Evolutionary conservation across 2,113 vertebrate genomes (phyloP).

Genomic region (Pseudopodoces humilis): DNA sequence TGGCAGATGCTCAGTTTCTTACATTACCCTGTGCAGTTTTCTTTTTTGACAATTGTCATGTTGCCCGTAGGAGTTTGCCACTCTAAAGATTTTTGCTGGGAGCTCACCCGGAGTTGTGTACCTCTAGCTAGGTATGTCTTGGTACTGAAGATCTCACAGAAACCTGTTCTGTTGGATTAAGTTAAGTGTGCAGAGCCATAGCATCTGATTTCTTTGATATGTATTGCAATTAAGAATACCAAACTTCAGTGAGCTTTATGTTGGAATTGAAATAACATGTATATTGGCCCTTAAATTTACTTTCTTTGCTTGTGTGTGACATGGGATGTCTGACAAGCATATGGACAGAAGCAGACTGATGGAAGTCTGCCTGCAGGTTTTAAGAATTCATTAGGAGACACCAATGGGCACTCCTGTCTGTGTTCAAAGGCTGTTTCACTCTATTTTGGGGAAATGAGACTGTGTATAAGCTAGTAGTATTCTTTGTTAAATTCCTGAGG

Average conservation of each 20-base stretch:
- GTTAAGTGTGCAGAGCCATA: neutral
- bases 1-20: neutral
- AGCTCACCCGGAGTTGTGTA: neutral
- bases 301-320: neutral
- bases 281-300: neutral
- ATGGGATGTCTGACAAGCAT: neutral
- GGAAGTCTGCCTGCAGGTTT: neutral
- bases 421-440: neutral
- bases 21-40: neutral
- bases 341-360: neutral
- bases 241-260: neutral
- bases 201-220: neutral
- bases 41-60: neutral
- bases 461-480: neutral
- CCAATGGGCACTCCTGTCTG: neutral
- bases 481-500: constrained; percentile 15
- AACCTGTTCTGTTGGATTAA: neutral
- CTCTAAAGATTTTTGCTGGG: neutral
- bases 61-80: neutral
- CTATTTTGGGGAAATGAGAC: neutral
- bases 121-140: neutral
- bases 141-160: neutral
- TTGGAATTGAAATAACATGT: neutral
- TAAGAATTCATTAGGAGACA: neutral
- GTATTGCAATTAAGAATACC: neutral